These are phyloP conservation scores for Peromyscus melanophrys DNA, from an alignment of 2,797 vertebrate genomes.

Conservation along the genomic window DNA sequence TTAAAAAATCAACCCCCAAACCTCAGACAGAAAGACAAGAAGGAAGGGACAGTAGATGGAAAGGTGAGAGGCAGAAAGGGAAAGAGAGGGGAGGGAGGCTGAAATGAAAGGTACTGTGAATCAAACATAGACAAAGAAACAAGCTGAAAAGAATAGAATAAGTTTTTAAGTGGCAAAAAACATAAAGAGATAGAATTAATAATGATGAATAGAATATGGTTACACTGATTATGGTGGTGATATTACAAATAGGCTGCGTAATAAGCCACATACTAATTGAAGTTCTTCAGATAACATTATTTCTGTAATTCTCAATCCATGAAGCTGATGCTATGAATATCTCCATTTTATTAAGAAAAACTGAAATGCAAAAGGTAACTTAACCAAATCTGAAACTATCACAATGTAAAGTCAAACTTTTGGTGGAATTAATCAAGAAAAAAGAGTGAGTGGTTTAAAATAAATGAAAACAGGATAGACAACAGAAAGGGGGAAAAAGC, in stretches of 20 bases:
- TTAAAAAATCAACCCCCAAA: not conserved
- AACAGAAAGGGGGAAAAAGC: not conserved
- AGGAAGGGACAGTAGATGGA: too few relatives aligned
- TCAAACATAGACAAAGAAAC: not conserved
- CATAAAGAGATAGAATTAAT: not conserved
- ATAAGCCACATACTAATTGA: not conserved
- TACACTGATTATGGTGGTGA: not conserved
- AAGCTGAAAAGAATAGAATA: not conserved
- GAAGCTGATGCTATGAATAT: not conserved
- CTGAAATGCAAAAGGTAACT: not conserved
- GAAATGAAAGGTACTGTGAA: not conserved
- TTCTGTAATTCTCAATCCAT: not conserved
- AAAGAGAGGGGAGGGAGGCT: not conserved
- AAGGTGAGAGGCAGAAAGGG: not conserved
- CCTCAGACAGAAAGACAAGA: not conserved
- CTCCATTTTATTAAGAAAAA: not conserved
- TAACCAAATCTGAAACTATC: not conserved
- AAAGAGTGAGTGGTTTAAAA: not conserved
- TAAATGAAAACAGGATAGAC: not conserved
- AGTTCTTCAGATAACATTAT: not conserved
- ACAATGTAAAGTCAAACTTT: not conserved
- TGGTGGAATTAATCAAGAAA: slow-evolving; percentile 20
- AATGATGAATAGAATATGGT: not conserved
- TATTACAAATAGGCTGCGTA: not conserved
- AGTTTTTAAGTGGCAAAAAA: not conserved